A percentile compares a stretch with the other conserved stretches of the same genome.
Conservation (phyloP, 2,113 vertebrate species). For the Rostratula benghalensis region DNA sequence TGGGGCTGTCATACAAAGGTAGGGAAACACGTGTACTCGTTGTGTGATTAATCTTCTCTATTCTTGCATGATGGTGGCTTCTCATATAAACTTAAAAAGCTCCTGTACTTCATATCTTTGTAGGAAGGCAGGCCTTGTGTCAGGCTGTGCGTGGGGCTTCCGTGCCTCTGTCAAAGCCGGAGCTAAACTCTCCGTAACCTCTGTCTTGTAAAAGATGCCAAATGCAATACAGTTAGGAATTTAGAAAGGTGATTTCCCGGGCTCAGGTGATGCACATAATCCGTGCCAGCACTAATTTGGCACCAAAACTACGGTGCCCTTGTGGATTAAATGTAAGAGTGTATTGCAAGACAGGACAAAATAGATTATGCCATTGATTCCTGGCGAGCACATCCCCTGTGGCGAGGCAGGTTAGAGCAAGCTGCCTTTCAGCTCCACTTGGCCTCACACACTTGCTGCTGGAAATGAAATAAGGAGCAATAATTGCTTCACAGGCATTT, state of each 20-base stretch:
- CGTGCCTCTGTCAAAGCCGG: background rate
- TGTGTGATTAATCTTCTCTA: background rate
- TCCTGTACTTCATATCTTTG: background rate
- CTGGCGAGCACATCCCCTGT: background rate
- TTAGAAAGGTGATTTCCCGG: background rate
- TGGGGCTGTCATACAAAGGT: background rate
- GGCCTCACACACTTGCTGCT: background rate
- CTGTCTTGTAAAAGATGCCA: background rate
- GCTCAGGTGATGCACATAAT: background rate
- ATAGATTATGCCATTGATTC: background rate
- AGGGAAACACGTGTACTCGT: background rate
- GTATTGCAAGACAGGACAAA: background rate
- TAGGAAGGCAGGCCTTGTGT: background rate
- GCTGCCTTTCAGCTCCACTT: background rate
- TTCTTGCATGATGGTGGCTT: background rate
- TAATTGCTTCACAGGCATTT: background rate
- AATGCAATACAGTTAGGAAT: background rate
- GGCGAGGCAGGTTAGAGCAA: background rate
- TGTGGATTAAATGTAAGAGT: background rate
- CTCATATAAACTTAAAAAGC: background rate
- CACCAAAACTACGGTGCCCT: background rate
- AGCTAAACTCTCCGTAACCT: background rate
- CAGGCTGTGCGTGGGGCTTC: background rate
- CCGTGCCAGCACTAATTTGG: slow-evolving; percentile 9
- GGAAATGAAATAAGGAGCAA: background rate